Percentiles rank a stretch among this genome's conserved stretches.
These are phyloP conservation scores for Phenganax subtilis DNA, from an alignment of 92 coral and sea anemone genomes.

Conservation along the genomic window DNA sequence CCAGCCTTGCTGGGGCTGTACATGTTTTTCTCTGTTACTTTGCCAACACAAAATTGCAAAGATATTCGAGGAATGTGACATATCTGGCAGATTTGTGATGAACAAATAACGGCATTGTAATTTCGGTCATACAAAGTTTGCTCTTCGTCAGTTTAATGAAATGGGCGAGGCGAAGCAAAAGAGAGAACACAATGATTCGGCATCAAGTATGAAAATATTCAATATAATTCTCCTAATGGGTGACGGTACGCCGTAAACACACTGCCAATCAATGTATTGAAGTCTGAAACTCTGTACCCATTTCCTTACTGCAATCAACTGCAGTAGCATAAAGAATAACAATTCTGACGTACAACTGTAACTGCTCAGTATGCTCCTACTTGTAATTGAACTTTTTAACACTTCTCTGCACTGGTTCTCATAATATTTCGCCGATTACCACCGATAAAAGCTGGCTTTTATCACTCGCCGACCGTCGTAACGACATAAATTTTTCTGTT, in stretches of 20 bases:
- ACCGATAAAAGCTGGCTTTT: too few species aligned
- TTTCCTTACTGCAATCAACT: too few species aligned
- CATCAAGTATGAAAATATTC: background rate
- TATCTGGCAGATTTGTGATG: background rate
- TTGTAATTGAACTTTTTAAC: background rate
- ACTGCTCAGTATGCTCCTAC: background rate
- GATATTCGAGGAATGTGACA: conserved; percentile 15
- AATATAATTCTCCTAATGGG: background rate
- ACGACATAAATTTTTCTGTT: too few species aligned
- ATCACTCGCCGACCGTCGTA: too few species aligned
- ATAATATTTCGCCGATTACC: too few species aligned
- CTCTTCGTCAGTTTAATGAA: background rate
- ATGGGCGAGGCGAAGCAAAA: background rate
- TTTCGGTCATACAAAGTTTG: conserved; percentile 10
- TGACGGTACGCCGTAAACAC: too few species aligned
- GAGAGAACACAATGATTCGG: background rate
- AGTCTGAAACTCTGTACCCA: too few species aligned
- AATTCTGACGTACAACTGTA: too few species aligned
- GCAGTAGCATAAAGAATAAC: too few species aligned
- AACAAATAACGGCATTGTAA: background rate
- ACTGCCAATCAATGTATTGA: too few species aligned
- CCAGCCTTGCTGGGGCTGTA: background rate
- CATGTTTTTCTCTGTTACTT: background rate
- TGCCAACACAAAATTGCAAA: background rate
- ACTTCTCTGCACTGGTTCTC: too few species aligned